A percentile compares a stretch with the other conserved stretches of the same genome.
phyloP scores from a whole-genome alignment of 1,140 invertebrate species.

The Papilio dardanus region DNA sequence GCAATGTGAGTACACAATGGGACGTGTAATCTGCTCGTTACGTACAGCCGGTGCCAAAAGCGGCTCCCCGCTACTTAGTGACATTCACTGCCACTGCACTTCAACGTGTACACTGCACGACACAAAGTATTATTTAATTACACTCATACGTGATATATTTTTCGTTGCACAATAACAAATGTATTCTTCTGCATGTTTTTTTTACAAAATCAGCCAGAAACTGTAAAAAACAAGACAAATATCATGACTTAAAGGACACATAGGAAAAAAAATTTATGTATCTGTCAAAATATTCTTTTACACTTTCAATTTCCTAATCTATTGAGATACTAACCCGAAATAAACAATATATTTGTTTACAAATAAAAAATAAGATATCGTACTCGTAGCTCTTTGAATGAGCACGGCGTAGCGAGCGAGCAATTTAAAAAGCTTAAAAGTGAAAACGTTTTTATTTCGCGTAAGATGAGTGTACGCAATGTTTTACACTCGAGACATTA shows the following conservation, averaged over 20 bases:
- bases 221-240: too few species aligned
- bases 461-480: conserved; percentile 22
- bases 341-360: not conserved
- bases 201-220: too few species aligned
- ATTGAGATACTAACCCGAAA: not conserved
- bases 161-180: not conserved
- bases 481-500: conserved; percentile 26
- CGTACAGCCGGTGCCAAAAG: conserved; percentile 12
- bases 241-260: too few species aligned
- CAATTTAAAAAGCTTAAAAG: conserved; percentile 22
- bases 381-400: not conserved
- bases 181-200: not conserved
- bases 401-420: not conserved
- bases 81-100: conserved; percentile 5
- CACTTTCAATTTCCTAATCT: not conserved
- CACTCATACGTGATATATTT: not conserved
- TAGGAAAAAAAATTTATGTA: too few species aligned
- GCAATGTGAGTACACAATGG: conserved; percentile 14
- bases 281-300: too few species aligned
- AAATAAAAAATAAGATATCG: not conserved
- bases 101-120: not conserved
- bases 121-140: not conserved
- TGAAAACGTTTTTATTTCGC: conserved; percentile 14
- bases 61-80: not conserved
- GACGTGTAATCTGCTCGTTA: conserved; percentile 21